phyloP scores from a whole-genome alignment of 2,888 invertebrate species.

The Agonopterix arenella region DNA sequence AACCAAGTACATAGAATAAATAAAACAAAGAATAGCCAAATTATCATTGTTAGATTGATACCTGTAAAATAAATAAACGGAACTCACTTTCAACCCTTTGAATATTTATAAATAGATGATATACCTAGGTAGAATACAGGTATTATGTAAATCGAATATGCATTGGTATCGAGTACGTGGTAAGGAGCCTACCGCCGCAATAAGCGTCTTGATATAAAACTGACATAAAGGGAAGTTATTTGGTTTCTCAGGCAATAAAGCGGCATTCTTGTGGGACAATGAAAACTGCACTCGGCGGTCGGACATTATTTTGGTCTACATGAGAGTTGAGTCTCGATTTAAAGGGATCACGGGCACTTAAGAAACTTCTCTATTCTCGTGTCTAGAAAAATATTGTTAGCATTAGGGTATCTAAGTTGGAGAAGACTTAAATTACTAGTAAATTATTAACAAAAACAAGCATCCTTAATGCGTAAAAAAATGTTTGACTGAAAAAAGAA shows the following conservation, averaged over 20 bases:
- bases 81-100: too few species aligned
- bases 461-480: too few species aligned
- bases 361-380: conserved; percentile 4
- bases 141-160: conserved; percentile 10
- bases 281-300: conserved; percentile 48
- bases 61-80: too few species aligned
- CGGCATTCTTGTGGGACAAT: conserved; percentile 59
- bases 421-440: too few species aligned
- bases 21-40: too few species aligned
- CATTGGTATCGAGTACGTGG: conserved; percentile 1
- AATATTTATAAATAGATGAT: too few species aligned
- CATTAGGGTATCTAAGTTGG: too few species aligned
- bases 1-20: too few species aligned
- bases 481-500: too few species aligned
- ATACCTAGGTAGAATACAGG: conserved; percentile 5
- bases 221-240: conserved; percentile 63
- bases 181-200: conserved; percentile 23
- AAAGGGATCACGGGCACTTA: conserved; percentile 12
- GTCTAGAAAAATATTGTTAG: neutral
- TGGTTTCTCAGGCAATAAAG: conserved; percentile 67
- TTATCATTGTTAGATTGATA: too few species aligned
- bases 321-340: conserved; percentile 9
- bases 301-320: conserved; percentile 15
- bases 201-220: conserved; percentile 59
- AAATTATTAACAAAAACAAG: too few species aligned